These are phyloP conservation scores for Noctua janthina DNA, from an alignment of 2,888 invertebrate species.

Conservation along the genomic window DNA sequence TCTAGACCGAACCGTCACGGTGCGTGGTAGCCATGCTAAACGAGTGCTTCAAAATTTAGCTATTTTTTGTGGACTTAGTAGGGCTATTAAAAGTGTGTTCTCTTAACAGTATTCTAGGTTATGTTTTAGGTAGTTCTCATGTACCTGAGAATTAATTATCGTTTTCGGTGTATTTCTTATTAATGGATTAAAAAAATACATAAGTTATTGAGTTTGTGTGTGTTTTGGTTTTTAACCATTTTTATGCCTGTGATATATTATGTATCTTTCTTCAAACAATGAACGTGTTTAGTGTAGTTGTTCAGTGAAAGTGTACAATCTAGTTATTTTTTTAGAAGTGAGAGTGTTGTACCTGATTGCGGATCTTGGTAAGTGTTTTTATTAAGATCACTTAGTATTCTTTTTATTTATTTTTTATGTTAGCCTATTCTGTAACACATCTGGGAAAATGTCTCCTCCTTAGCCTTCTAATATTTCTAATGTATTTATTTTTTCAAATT, in stretches of 20 bases:
- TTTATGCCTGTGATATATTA: background rate
- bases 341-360: background rate
- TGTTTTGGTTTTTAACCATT: background rate
- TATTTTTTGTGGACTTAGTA: too few species aligned
- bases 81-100: too few species aligned
- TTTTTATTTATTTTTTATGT: background rate
- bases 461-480: too few species aligned
- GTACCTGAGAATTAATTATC: too few species aligned
- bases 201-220: background rate
- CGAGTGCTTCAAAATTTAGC: too few species aligned
- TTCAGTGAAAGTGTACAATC: background rate
- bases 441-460: too few species aligned
- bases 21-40: too few species aligned
- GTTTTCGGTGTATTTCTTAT: background rate
- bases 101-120: too few species aligned
- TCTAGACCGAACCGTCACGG: too few species aligned
- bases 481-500: too few species aligned
- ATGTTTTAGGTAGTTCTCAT: too few species aligned
- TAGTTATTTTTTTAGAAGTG: background rate
- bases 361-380: background rate
- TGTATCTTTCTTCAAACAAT: background rate
- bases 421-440: background rate
- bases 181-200: background rate
- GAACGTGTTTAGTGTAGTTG: background rate
- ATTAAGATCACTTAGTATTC: background rate